Conservation (phyloP, 30 jellyfish, hydroid and myxozoan species). For the Hydractinia echinata region DNA sequence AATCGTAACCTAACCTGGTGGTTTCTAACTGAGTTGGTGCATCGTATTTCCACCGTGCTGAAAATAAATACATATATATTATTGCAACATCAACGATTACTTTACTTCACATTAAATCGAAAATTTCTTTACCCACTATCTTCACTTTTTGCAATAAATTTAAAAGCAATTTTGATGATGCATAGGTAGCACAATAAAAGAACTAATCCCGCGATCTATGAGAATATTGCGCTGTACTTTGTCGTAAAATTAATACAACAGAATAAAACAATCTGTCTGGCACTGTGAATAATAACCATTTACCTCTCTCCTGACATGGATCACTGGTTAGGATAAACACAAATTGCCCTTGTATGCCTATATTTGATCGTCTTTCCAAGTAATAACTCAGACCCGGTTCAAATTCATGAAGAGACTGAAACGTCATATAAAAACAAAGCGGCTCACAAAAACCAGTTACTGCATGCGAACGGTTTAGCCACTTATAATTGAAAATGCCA, state of each 20-base stretch:
- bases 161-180: not conserved
- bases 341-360: not conserved
- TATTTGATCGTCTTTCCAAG: not conserved
- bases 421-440: not conserved
- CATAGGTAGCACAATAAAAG: not conserved
- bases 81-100: no score
- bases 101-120: no score
- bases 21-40: not conserved
- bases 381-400: not conserved
- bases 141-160: no score
- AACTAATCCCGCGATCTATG: no score
- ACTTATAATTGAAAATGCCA: conserved; percentile 7
- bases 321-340: not conserved
- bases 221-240: no score
- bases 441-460: not conserved
- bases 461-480: conserved; percentile 3
- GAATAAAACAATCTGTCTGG: no score
- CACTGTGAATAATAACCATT: no score
- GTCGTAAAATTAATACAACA: no score
- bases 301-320: not conserved
- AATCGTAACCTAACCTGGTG: conserved; percentile 1
- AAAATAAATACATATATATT: not conserved
- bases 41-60: not conserved
- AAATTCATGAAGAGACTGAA: not conserved
- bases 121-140: no score